phyloP scores from a whole-genome alignment of 1,140 invertebrate species.

The Cepaea nemoralis region DNA sequence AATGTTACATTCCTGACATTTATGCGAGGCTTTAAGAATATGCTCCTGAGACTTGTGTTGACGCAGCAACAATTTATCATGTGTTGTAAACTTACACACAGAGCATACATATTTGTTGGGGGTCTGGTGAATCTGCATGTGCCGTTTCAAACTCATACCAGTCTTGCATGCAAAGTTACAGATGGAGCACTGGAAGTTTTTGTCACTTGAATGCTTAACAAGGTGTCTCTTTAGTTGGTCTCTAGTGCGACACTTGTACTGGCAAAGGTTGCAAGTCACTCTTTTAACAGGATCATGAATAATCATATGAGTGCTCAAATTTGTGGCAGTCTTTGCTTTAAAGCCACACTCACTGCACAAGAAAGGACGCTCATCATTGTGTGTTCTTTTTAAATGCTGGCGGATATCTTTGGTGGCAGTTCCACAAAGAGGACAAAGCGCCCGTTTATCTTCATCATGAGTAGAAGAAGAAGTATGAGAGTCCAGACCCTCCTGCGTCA shows the following conservation, averaged over 20 bases:
- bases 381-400: constrained; percentile 12
- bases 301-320: constrained; percentile 31
- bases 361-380: constrained; percentile 29
- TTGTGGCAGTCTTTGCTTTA: constrained; percentile 24
- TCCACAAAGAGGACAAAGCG: constrained; percentile 24
- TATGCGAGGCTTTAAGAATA: constrained; percentile 12
- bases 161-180: constrained; percentile 36
- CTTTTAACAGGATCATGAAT: constrained; percentile 32
- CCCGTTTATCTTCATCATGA: constrained; percentile 4
- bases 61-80: constrained; percentile 7
- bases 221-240: constrained; percentile 31
- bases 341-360: constrained; percentile 29
- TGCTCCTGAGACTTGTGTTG: constrained; percentile 23
- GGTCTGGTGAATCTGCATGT: constrained; percentile 31
- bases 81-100: constrained; percentile 20
- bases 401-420: constrained; percentile 26
- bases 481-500: background rate
- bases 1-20: constrained; percentile 4
- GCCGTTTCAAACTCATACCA: constrained; percentile 27
- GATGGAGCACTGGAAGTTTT: constrained; percentile 11
- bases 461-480: background rate
- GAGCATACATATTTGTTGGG: constrained; percentile 29
- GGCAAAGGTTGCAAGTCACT: constrained; percentile 2
- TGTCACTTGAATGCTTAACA: constrained; percentile 25
- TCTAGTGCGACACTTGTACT: constrained; percentile 26